phyloP scores from a whole-genome alignment of 2,113 vertebrate genomes.

The Misgurnus anguillicaudatus region DNA sequence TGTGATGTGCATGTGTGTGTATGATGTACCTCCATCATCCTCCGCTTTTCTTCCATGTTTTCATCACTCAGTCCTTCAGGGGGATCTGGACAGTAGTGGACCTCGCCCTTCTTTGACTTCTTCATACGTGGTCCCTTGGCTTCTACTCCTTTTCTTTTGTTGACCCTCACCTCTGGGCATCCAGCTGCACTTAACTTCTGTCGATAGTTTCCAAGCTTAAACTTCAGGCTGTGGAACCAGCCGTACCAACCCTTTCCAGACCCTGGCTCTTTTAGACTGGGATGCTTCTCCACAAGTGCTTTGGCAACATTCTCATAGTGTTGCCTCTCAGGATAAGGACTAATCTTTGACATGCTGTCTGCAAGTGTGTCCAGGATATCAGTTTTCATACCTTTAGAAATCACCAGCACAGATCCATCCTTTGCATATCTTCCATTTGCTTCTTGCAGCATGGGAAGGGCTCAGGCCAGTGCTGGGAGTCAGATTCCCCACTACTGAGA shows the following conservation, averaged over 20 bases:
- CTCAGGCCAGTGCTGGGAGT: conserved; percentile 37
- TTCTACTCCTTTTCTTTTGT: conserved; percentile 33
- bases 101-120: conserved; percentile 39
- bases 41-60: conserved; percentile 36
- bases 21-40: conserved; percentile 28
- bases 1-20: not conserved
- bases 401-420: conserved; percentile 36
- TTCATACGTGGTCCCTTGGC: conserved; percentile 23
- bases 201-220: conserved; percentile 38
- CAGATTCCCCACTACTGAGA: conserved; percentile 24
- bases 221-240: conserved; percentile 43
- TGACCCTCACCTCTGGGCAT: conserved; percentile 32
- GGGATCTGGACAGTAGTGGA: conserved; percentile 39
- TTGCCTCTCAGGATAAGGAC: conserved; percentile 37
- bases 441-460: conserved; percentile 34
- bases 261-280: conserved; percentile 36
- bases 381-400: conserved; percentile 34
- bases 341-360: conserved; percentile 43
- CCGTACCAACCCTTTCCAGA: conserved; percentile 37
- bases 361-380: conserved; percentile 45
- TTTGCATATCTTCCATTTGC: conserved; percentile 42
- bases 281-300: conserved; percentile 43
- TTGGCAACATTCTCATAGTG: conserved; percentile 43
- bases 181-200: conserved; percentile 38
- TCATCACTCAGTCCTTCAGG: conserved; percentile 40